Percentiles rank a stretch among this genome's conserved stretches.
Conservation (phyloP, 1,140 invertebrate species). For the Portunus trituberculatus region DNA sequence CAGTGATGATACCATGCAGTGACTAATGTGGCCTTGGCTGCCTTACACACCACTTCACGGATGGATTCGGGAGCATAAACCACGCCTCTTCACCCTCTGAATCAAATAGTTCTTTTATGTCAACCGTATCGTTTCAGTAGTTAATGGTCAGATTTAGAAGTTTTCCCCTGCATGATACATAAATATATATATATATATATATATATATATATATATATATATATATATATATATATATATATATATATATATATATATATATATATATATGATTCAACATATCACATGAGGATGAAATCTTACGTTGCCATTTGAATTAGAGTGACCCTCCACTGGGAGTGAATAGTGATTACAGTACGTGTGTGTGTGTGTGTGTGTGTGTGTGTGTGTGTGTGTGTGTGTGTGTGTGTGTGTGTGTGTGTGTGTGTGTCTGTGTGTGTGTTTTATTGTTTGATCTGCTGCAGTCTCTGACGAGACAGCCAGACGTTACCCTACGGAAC, state of each 20-base stretch:
- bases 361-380: conserved; percentile 33
- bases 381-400: conserved; percentile 14
- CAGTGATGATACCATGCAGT: too few relatives aligned
- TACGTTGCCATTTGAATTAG: background rate
- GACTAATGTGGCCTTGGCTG: too few relatives aligned
- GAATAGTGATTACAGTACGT: background rate
- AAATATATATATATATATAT: conserved; percentile 34
- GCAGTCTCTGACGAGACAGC: too few relatives aligned
- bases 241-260: conserved; percentile 16
- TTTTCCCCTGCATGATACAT: background rate
- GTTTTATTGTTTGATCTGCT: too few relatives aligned
- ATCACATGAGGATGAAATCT: background rate
- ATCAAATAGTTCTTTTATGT: too few relatives aligned
- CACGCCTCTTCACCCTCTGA: too few relatives aligned
- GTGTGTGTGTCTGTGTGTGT: too few relatives aligned
- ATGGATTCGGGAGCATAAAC: too few relatives aligned
- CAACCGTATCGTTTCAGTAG: background rate
- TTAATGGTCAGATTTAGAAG: background rate
- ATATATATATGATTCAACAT: too few relatives aligned
- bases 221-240: conserved; percentile 45
- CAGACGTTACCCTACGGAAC: too few relatives aligned
- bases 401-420: conserved; percentile 35
- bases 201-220: conserved; percentile 53
- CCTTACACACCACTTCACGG: too few relatives aligned
- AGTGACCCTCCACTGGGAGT: background rate